These are phyloP conservation scores for Enteromius unitaeniatus DNA, from an alignment of 2,797 vertebrate genomes.

Conservation along the genomic window DNA sequence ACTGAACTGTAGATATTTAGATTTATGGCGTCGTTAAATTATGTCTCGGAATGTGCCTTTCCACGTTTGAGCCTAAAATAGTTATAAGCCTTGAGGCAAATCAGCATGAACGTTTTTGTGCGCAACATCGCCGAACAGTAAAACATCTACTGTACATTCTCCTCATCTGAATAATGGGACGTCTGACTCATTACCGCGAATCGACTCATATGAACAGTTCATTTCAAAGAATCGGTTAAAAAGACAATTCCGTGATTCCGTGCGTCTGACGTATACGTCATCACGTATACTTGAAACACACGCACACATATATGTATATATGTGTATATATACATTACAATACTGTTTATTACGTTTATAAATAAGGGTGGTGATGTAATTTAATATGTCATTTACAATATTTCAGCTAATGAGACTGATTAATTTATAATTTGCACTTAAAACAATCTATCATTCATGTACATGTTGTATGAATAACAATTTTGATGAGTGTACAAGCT, in stretches of 20 bases:
- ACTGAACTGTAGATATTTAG: neutral
- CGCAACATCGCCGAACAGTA: conserved; percentile 22
- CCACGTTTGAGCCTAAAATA: neutral
- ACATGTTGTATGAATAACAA: neutral
- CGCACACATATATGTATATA: too few species aligned
- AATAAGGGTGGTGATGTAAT: neutral
- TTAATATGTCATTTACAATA: neutral
- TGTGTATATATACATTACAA: too few species aligned
- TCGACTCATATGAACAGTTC: neutral
- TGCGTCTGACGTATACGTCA: neutral
- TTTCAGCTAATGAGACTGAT: neutral
- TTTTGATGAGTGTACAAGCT: neutral
- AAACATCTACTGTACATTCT: neutral
- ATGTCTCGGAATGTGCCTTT: neutral
- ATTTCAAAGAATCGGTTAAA: neutral
- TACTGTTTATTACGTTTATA: neutral
- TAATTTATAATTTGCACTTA: neutral
- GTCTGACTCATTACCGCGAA: neutral
- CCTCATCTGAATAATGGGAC: neutral
- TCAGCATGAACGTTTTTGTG: conserved; percentile 1
- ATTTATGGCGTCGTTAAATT: neutral
- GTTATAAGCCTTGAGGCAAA: neutral
- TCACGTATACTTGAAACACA: neutral
- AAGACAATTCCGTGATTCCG: neutral
- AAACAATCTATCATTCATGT: neutral